Base-by-base conservation (phyloP, 2,888 invertebrate genomes). In the Mamestra brassicae region DNA sequence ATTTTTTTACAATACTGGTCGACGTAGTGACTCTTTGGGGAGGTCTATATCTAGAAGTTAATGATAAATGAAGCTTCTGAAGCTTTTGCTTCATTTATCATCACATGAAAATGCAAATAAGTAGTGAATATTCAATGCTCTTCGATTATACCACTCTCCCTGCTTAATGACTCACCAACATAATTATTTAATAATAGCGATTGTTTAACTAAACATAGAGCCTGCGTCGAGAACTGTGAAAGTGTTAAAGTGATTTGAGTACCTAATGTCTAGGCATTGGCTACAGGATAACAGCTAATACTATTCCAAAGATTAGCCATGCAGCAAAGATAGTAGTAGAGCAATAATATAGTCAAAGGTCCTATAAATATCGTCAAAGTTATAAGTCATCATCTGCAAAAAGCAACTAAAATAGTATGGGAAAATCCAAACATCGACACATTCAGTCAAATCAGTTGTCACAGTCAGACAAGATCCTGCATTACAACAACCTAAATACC, bases 401-500 rank as follows among this genome's bases (percentile, higher is more conserved):
- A 57, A 26, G 11, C 26, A 45, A 63, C 15, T 8, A 2, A 57
- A 71, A 34, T 54, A 52, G 26, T 63, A 45, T 36, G 36, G 26
- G 11, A 63, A 26, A 50, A 50, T 50, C n/a, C 11, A 71, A 71
- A 57, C 17, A 4, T 26, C 11, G 17, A 62, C 34, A 26, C 42
- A 61, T 60, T 64, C 17, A 60, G 65, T 1, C 65, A 45, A 61
- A 67, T 54, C 26, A 36, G 54, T 63, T 50, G 62, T 67, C 57
- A 74, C 8, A 58, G 45, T 58, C 62, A 67, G 52, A 68, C 63
- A 68, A 55, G 84, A 55, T 83, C 73, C 83, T 83, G 83, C 36
- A 34, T 66, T 69, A 66, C 83, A 83, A 83, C 80, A 83, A 83
- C 80, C 84, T 74, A 60, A 79, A 67, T 81, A 74, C 26, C 66